Base-by-base conservation (phyloP, 2,113 vertebrate genomes). In the Pygathrix nemaeus region DNA sequence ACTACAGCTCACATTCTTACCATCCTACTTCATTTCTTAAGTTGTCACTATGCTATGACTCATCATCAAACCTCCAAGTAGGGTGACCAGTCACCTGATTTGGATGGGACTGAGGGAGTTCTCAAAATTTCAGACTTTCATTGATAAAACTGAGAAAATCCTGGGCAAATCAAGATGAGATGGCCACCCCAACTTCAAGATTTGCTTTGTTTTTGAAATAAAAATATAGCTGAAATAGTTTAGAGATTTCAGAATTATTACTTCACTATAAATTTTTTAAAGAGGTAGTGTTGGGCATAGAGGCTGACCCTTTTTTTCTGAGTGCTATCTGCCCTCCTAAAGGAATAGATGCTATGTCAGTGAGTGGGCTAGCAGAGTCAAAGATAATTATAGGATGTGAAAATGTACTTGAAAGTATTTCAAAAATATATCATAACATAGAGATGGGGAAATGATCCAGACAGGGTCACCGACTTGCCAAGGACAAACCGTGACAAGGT, bases 161-260 rank as follows among this genome's bases (percentile, higher is more conserved):
- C 16, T 92, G 64, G 20, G 55, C 4, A 92, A 89, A 85, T 45
- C 2, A 14, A 85, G 50, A 61, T 30, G 32, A 32, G 43, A 35
- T 80, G 5, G 30, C n/a, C 6, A 35, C 1, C 18, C 9, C 17
- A 50, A 32, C 25, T 85, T 64, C 66, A 88, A 89, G 50, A 14
- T 57, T 96, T 92, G 25, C 23, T 95, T 95, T 92, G 89, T 64
- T 14, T 64, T 64, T 14, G 0, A 6, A 30, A 59, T 76, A 38
- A 76, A 89, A 76, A 90, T 18, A 17, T 78, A 73, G 66, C 38
- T 59, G 78, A 94, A 90, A 55, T 35, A 82, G 66, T 48, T 83
- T 83, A 83, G 78, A 91, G 14, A 85, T 61, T 80, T 95, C 18
- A 61, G 50, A 93, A 35, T 83, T 96, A 72, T 50, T 61, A 25